Evolutionary conservation across 2,113 vertebrate genomes (phyloP).

Genomic region (Melospiza melodia): DNA sequence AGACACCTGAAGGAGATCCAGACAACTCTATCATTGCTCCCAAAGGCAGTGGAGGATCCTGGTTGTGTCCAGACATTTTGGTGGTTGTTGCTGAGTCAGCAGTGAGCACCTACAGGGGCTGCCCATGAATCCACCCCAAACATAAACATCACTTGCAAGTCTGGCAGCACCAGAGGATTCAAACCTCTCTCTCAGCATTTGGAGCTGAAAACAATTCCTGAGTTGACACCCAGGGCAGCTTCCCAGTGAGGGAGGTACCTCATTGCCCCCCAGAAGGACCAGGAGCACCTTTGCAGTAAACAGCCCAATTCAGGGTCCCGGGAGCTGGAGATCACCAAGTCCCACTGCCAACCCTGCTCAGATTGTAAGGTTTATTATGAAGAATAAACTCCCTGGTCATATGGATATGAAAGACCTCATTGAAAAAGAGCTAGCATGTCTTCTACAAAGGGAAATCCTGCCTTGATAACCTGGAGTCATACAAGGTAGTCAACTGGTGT

Average conservation of each 20-base stretch:
- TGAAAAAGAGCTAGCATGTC: background rate
- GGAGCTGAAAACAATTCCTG: background rate
- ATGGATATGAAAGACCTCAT: background rate
- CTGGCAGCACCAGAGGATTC: rapidly evolving
- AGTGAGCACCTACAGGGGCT: rapidly evolving
- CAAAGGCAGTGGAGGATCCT: background rate
- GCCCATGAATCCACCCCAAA: background rate
- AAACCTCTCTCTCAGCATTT: background rate
- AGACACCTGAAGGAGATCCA: background rate
- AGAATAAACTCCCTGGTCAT: background rate
- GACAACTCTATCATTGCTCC: background rate
- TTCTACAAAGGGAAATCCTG: background rate
- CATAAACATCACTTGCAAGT: rapidly evolving
- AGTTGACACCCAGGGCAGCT: background rate
- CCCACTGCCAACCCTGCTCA: background rate
- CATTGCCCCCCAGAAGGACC: background rate
- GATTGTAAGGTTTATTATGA: background rate
- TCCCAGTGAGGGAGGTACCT: rapidly evolving
- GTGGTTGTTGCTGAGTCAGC: background rate
- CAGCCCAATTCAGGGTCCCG: rapidly evolving
- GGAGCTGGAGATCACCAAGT: background rate
- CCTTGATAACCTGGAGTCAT: rapidly evolving
- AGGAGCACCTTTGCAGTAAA: background rate
- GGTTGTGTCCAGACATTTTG: background rate
- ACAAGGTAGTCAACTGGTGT: background rate